Evolutionary conservation across 2,797 vertebrate genomes (phyloP).

Genomic region (Okamejei kenojei): DNA sequence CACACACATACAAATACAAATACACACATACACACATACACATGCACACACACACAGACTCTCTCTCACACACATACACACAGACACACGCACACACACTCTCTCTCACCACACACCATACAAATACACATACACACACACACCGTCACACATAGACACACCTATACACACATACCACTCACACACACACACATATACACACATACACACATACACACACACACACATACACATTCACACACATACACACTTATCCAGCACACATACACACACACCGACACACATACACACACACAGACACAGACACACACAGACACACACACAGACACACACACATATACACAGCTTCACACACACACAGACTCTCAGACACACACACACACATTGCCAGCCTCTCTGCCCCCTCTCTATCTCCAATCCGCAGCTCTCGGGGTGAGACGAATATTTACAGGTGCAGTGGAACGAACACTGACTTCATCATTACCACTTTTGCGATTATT

Average conservation of each 20-base stretch:
- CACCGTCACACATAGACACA: too few relatives aligned
- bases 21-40: too few relatives aligned
- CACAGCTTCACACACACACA: not conserved
- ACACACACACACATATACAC: not conserved
- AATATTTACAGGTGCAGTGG: conserved; percentile 20
- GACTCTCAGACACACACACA: not conserved
- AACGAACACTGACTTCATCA: not conserved
- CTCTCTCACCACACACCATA: not conserved
- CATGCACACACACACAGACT: not conserved
- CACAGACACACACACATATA: not conserved
- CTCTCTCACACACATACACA: not conserved
- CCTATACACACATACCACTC: not conserved
- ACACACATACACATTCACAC: not conserved
- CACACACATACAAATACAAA: too few relatives aligned
- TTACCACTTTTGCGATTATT: not conserved
- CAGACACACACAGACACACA: not conserved
- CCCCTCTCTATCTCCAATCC: too few relatives aligned
- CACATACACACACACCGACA: not conserved
- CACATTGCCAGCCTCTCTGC: not conserved
- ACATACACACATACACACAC: not conserved
- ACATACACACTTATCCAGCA: not conserved
- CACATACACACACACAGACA: not conserved
- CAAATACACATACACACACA: too few relatives aligned
- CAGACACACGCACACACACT: not conserved
- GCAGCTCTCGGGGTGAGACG: not conserved